Percentiles rank a stretch among this genome's conserved stretches.
Evolutionary conservation across 2,888 invertebrate genomes (phyloP).

Genomic region (Frankliniella intonsa): DNA sequence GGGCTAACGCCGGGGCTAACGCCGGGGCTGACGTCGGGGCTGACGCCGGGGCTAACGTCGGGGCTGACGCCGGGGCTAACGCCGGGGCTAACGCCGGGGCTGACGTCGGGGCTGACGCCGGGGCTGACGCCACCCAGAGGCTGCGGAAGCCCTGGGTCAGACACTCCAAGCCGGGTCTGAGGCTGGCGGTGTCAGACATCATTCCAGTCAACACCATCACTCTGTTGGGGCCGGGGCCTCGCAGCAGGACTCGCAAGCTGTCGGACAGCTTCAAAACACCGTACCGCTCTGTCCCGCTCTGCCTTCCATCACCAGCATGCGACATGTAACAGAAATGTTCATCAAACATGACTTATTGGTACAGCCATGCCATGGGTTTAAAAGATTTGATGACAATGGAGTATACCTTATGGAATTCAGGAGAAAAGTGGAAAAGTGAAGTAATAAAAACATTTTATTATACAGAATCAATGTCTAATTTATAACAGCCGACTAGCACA

Average conservation of each 20-base stretch:
- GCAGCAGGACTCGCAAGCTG: not conserved
- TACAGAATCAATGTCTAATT: too few relatives aligned
- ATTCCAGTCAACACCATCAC: not conserved
- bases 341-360: too few relatives aligned
- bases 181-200: not conserved
- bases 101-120: not conserved
- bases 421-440: too few relatives aligned
- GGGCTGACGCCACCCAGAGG: not conserved
- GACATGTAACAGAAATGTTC: not conserved
- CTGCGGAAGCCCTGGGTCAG: not conserved
- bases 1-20: not conserved
- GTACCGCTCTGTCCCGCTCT: not conserved
- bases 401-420: too few relatives aligned
- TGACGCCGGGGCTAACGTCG: not conserved
- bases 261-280: not conserved
- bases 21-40: not conserved
- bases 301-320: not conserved
- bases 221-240: not conserved
- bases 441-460: too few relatives aligned
- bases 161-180: not conserved
- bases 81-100: not conserved
- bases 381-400: too few relatives aligned
- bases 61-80: not conserved
- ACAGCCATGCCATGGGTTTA: too few relatives aligned
- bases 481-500: too few relatives aligned